phyloP scores from a whole-genome alignment of 2,113 vertebrate genomes.

The Dinomys branickii region DNA sequence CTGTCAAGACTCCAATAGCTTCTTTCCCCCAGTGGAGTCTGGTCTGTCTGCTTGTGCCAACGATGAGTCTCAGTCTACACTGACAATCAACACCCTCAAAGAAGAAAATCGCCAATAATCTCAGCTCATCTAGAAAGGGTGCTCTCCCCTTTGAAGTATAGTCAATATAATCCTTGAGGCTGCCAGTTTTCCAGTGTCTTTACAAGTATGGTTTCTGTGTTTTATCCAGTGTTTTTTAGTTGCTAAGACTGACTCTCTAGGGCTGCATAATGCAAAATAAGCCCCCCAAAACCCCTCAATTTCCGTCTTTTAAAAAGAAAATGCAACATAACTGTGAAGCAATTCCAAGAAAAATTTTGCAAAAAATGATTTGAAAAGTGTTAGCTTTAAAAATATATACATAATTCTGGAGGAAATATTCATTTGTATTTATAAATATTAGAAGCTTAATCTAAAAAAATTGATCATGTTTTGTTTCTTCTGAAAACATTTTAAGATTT shows the following conservation, averaged over 20 bases:
- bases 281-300: background rate
- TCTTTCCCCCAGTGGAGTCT: background rate
- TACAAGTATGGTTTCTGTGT: background rate
- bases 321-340: background rate
- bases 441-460: background rate
- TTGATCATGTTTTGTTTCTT: background rate
- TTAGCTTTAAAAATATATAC: background rate
- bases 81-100: background rate
- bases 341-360: slow-evolving; percentile 24
- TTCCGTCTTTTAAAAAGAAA: background rate
- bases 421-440: slow-evolving; percentile 18
- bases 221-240: background rate
- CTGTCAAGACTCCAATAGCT: background rate
- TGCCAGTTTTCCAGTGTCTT: background rate
- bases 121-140: background rate
- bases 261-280: background rate
- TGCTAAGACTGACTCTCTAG: background rate
- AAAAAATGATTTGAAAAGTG: background rate
- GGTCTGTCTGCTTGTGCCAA: background rate
- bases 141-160: background rate
- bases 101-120: slow-evolving; percentile 15
- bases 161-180: background rate
- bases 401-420: background rate
- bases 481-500: background rate
- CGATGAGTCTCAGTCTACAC: background rate